Evolutionary conservation across 2,113 vertebrate genomes (phyloP).

Genomic region (Leiothrix lutea): DNA sequence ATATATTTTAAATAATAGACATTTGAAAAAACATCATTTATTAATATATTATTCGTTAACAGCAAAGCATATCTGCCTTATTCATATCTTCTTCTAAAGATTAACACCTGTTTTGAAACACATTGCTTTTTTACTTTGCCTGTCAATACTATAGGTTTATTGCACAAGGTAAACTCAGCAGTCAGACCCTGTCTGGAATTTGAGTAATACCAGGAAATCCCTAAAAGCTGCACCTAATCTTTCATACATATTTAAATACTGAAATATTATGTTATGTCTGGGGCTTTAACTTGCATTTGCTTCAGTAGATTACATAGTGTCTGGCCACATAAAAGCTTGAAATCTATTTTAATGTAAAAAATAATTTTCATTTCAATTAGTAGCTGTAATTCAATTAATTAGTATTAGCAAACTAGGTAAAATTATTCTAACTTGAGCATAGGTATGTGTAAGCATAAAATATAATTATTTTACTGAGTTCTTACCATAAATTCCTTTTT

Average conservation of each 20-base stretch:
- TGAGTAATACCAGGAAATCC: slow-evolving; percentile 57
- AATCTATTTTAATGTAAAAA: background rate
- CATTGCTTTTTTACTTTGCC: background rate
- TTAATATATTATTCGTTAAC: background rate
- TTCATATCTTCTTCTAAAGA: background rate
- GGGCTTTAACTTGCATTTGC: background rate
- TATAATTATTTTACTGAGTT: background rate
- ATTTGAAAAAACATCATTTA: background rate
- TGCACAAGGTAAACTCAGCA: background rate
- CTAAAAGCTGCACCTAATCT: slow-evolving; percentile 40
- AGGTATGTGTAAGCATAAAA: background rate
- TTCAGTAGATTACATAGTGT: background rate
- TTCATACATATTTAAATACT: slow-evolving; percentile 65
- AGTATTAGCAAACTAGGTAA: background rate
- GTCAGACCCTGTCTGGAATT: slow-evolving; percentile 45
- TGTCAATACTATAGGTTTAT: background rate
- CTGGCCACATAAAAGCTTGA: background rate
- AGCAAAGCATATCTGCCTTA: background rate
- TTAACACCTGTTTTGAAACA: background rate
- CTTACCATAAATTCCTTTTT: background rate
- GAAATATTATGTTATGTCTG: background rate
- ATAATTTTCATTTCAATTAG: background rate
- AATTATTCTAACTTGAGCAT: background rate
- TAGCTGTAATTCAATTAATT: background rate
- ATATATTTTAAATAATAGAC: background rate